Base-by-base conservation (phyloP, 2,888 invertebrate species). In the Notocelia uddmanniana region DNA sequence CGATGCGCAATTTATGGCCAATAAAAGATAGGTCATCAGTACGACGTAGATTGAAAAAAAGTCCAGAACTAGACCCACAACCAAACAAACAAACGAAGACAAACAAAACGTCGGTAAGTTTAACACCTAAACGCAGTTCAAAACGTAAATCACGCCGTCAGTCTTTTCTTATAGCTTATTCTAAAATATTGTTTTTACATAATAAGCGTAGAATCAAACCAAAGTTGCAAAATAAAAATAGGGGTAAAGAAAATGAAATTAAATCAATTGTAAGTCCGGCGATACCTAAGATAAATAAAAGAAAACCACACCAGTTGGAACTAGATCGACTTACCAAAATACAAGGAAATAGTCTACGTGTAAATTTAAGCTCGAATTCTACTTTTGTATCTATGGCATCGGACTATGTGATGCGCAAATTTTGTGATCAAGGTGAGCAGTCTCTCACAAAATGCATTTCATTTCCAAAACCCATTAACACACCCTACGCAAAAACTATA, bases 401-500 rank as follows among this genome's bases (percentile, higher is more conserved):
- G 18, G 26, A 18, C 13, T n/a, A 10, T 60, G 19, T 26, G n/a
- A 15, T 23, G 8, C 31, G 18, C 8, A 19, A 15, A 13, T 18
- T 11, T 19, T 19, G 18, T 52, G 31, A 31, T 3, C 19, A 50
- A 21, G 26, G 15, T 34, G 13, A 13, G 3, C 50, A 19, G 10
- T 34, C 19, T 21, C 50, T 11, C 13, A 34, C 15, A 19, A 50
- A 19, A 31, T n/a, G 3, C 18, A 52, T 52, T 5, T 1, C 50
- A n/a, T 21, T 1, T 37, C 5, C 64, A 37, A 26, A 31, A 50
- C 11, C 26, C 26, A 18, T 18, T 13, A 50, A 5, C 1, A 21
- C 50, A 21, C 50, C 63, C 15, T 64, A 37, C 21, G 21, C 15
- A 2, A 37, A 52, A 54, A 52, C 64, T 23, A 37, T 64, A 23